Conservation (phyloP, 2,888 invertebrate genomes). For the Megalurothrips usitatus region DNA sequence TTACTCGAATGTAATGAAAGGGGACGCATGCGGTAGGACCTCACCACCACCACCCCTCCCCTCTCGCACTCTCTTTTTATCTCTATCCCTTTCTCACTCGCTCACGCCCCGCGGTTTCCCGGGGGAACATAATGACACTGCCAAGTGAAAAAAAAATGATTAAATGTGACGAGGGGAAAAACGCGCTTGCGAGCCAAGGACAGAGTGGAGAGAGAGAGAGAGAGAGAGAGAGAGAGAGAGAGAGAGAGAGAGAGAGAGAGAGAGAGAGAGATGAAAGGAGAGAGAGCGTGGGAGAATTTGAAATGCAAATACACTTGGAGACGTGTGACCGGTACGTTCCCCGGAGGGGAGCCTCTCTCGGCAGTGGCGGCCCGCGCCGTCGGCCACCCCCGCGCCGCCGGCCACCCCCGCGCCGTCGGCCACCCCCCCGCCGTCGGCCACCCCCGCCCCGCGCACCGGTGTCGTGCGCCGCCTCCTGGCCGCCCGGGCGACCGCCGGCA, state of each 20-base stretch:
- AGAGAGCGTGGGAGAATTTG: neutral
- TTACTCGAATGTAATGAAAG: slow-evolving; percentile 15
- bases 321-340: neutral
- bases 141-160: slow-evolving; percentile 3
- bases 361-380: neutral
- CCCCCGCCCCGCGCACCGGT: no score
- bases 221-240: no score
- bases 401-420: neutral
- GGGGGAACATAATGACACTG: slow-evolving; percentile 13
- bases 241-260: no score
- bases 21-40: neutral
- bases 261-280: no score
- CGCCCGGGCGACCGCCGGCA: no score
- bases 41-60: neutral
- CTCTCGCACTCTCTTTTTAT: neutral
- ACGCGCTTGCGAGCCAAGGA: neutral
- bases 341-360: neutral
- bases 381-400: neutral
- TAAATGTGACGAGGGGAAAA: neutral
- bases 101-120: neutral
- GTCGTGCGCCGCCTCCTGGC: no score
- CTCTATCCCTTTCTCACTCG: neutral
- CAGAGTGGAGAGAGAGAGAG: no score
- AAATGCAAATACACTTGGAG: slow-evolving; percentile 15
- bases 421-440: neutral